Evolutionary conservation across 2,113 vertebrate species (phyloP).

Genomic region (Chloebia gouldiae): DNA sequence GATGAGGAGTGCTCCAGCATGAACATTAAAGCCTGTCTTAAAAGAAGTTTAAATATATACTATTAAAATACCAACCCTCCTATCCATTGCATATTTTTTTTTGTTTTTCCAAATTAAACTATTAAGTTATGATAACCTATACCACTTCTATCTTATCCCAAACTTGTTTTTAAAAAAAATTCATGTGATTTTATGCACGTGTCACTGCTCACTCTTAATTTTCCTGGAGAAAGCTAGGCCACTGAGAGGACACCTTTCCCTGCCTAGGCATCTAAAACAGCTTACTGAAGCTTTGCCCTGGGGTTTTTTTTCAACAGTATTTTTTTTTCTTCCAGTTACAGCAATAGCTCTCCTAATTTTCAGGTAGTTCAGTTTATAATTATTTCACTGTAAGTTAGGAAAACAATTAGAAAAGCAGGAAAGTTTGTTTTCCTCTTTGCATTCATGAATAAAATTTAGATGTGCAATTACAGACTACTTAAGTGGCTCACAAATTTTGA

Average conservation of each 20-base stretch:
- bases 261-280: neutral
- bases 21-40: neutral
- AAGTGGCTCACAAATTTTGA: neutral
- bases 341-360: neutral
- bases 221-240: neutral
- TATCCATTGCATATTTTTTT: neutral
- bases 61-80: neutral
- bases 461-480: neutral
- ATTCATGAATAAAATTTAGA: neutral
- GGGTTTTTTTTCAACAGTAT: neutral
- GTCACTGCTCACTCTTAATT: neutral
- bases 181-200: rapidly evolving
- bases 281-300: neutral
- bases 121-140: neutral
- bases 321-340: neutral
- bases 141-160: neutral
- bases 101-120: neutral
- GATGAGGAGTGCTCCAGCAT: neutral
- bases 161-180: neutral
- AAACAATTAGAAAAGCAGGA: neutral
- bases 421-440: neutral
- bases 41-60: neutral
- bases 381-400: neutral
- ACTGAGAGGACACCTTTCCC: neutral
- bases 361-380: neutral